phyloP scores from a whole-genome alignment of 2,113 vertebrate genomes.

The Burhinus bistriatus region DNA sequence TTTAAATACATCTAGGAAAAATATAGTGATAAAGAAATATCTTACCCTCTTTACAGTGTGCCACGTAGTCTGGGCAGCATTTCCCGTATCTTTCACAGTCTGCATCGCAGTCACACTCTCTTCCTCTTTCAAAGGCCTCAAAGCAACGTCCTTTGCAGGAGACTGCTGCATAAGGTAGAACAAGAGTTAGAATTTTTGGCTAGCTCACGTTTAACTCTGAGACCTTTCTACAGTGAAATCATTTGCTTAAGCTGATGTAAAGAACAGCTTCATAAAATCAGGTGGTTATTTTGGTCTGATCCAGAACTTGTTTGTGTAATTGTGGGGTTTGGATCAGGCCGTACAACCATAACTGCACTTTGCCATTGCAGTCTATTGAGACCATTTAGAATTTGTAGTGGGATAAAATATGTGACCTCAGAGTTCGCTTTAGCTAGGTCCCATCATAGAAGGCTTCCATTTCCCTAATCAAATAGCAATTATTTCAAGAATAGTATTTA shows the following conservation, averaged over 20 bases:
- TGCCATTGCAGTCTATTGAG: background rate
- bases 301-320: background rate
- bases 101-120: constrained; percentile 84
- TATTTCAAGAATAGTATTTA: background rate
- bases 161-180: constrained; percentile 65
- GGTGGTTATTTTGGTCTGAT: background rate
- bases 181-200: background rate
- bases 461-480: background rate
- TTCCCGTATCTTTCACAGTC: constrained; percentile 80
- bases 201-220: background rate
- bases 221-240: background rate
- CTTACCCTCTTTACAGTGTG: constrained; percentile 81
- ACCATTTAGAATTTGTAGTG: background rate
- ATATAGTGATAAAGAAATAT: background rate
- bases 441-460: background rate
- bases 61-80: constrained; percentile 83
- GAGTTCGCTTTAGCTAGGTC: background rate
- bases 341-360: background rate
- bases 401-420: fast-evolving
- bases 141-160: constrained; percentile 93
- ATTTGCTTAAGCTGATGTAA: background rate
- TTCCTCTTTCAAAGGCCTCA: constrained; percentile 83
- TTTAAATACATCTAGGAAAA: background rate
- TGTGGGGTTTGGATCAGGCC: background rate
- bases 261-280: background rate